Base-by-base conservation (phyloP, 2,113 vertebrate species). In the Carassius carassius region DNA sequence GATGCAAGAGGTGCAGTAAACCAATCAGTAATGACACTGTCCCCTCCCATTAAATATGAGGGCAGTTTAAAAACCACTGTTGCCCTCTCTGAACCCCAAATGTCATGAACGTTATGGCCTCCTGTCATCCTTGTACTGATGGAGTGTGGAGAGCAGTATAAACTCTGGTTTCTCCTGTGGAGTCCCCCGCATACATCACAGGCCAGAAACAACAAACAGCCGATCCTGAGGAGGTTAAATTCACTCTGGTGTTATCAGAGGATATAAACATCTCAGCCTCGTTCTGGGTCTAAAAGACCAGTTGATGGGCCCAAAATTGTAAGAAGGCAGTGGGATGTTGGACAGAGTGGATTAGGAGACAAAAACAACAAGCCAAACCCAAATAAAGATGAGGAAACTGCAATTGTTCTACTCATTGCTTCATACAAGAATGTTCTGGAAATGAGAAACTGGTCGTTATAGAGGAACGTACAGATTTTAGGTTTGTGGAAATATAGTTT, bases 341-440 rank as follows among this genome's bases (percentile, higher is more conserved):
- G 21, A 78, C 67, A 9, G n/a, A 47, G 23, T 41, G 13, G 17
- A 37, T 62, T 51, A 49, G 17, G 7, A 49, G 23, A 78, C 74
- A 51, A 78, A 85, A 85, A 73, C 67, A 65, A 84, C 58, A 54
- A 16, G 63, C 32, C 54, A 14, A 82, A 76, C 0, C 47, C 32
- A 86, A 80, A 87, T 80, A 87, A 81, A 74, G 47, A 60, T 16
- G 44, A 63, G 67, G 60, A n/a, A 81, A 86, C 44, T 37, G 47
- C 65, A 49, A 58, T 70, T 62, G 73, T 72, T 72, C 5, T 47
- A 35, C 81, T 41, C 21, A 75, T 19, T 58, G 72, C 79, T 74
- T 49, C 32, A 75, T 32, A 70, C 60, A 8, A 84, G 81, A 5
- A 62, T 41, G 11, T 78, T 35, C 41, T 78, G 44, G 4, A 23